A percentile compares a stretch with the other conserved stretches of the same genome.
These are phyloP conservation scores for Ceratina calcarata DNA, from an alignment of 1,140 invertebrate genomes.

Conservation along the genomic window DNA sequence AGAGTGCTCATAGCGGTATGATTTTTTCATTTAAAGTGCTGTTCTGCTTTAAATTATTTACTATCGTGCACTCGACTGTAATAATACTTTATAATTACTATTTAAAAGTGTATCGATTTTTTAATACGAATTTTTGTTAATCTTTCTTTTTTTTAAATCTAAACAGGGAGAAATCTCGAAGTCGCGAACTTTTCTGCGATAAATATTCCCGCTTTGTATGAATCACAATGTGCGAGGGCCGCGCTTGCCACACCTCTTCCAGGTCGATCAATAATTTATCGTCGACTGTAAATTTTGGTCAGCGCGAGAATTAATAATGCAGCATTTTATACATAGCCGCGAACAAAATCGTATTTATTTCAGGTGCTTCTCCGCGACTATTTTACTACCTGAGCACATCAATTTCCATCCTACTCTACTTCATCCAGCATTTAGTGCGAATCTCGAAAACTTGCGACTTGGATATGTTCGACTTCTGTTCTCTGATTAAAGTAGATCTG, in stretches of 20 bases:
- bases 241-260: constrained; percentile 33
- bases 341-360: constrained; percentile 23
- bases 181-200: constrained; percentile 10
- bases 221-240: constrained; percentile 24
- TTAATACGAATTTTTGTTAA: not conserved
- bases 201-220: constrained; percentile 36
- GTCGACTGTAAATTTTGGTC: constrained; percentile 35
- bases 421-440: too few relatives aligned
- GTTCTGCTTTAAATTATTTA: too few relatives aligned
- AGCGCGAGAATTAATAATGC: constrained; percentile 32
- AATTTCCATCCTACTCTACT: too few relatives aligned
- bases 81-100: too few relatives aligned
- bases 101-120: too few relatives aligned
- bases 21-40: too few relatives aligned
- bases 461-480: constrained; percentile 14
- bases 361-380: not conserved
- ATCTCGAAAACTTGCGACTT: not conserved
- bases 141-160: not conserved
- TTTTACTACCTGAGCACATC: not conserved
- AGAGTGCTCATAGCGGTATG: too few relatives aligned
- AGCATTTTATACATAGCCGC: constrained; percentile 6
- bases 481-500: not conserved
- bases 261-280: constrained; percentile 46
- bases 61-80: too few relatives aligned
- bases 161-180: not conserved